Evolutionary conservation across 92 coral and sea anemone species (phyloP), one percentile per base, ranked within the genome.

Genomic region (Umimayanthus chanpuru): DNA sequence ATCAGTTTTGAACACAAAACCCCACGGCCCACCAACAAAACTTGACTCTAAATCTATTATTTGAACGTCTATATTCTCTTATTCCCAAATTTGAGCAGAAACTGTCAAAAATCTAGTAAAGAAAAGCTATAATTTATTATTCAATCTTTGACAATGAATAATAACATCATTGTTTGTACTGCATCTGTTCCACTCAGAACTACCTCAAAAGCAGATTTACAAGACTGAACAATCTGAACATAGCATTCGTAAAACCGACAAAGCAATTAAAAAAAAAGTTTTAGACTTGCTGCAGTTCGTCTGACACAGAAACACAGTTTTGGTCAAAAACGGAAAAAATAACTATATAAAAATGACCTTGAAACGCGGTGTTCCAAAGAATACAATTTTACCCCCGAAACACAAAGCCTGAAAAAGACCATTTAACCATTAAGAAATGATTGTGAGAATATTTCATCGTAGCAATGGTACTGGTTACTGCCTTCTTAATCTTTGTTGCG

Each of bases 201-300:
- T 36, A 38, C 49, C 44, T 18, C 53, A 30, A 75, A 39, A 75
- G 0, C 49, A 6, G 79, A 20, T 75, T 38, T 30, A 12, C 28
- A 20, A 20, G 79, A 39, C n/a, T n/a, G n/a, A n/a, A n/a, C n/a
- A n/a, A 4, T 39, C 76, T 72, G 76, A 72, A 71, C 30, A 72
- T 72, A 72, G 39, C 4, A 29, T 73, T 73, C 43, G 21, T 32
- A n/a, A 73, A 73, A 73, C 7, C 23, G 77, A 73, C 77, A 73
- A 73, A 43, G 28, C 44, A 75, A 28, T 30, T 73, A 47, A 16
- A 93, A 82, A 92, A 90, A 4, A 93, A 49, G 90, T 61, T 61
- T 53, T 21, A 30, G 23, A 28, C 67, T 11, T 0, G 3, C 4
- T 10, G 21, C 23, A 1, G 21, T 39, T 40, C 8, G 6, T 21